A percentile compares a stretch with the other conserved stretches of the same genome.
phyloP scores from a whole-genome alignment of 2,797 vertebrate species.

The Gadopsis marmoratus region DNA sequence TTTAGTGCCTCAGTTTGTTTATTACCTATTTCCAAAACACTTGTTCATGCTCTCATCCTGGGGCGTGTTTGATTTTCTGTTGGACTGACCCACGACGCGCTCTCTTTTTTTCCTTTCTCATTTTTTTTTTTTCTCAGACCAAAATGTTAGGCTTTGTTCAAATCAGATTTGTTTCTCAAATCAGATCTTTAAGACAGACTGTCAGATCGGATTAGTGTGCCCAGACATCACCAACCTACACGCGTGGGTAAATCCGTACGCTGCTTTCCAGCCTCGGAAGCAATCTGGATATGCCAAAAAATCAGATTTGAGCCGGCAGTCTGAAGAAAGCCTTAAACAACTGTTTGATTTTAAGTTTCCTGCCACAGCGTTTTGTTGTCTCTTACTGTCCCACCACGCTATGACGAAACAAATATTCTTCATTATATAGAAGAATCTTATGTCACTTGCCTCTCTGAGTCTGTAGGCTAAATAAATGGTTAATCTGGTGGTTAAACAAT shows the following conservation, averaged over 20 bases:
- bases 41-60: not conserved
- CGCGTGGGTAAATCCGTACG: too few relatives aligned
- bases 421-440: too few relatives aligned
- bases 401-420: too few relatives aligned
- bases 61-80: constrained; percentile 17
- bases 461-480: not conserved
- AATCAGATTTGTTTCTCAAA: too few relatives aligned
- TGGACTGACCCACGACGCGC: not conserved
- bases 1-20: too few relatives aligned
- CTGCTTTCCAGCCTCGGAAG: too few relatives aligned
- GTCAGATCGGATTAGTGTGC: too few relatives aligned
- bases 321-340: not conserved
- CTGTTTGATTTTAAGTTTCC: not conserved
- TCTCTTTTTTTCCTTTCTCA: not conserved
- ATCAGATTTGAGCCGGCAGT: too few relatives aligned
- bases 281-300: too few relatives aligned
- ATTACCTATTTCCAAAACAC: constrained; percentile 7
- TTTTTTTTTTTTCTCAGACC: not conserved
- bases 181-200: too few relatives aligned
- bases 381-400: not conserved
- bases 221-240: too few relatives aligned
- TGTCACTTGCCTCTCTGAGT: too few relatives aligned
- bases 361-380: not conserved
- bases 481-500: not conserved
- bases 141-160: not conserved